A percentile compares a stretch with the other conserved stretches of the same genome.
phyloP scores from a whole-genome alignment of 2,113 vertebrate genomes.

The Merops nubicus region DNA sequence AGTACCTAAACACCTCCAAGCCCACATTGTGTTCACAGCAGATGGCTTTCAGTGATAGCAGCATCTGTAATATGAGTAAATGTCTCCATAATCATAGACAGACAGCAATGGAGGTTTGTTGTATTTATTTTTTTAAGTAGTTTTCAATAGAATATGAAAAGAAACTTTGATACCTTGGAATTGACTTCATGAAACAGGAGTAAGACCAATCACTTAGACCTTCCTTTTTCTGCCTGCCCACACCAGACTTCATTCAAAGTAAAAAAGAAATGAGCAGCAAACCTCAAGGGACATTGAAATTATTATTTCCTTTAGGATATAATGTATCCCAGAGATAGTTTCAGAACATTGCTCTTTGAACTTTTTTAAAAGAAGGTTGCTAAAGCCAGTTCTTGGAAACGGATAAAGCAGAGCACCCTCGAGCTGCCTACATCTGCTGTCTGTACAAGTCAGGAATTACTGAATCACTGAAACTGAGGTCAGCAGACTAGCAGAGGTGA shows the following conservation, averaged over 20 bases:
- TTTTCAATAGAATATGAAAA: neutral
- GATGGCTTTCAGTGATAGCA: neutral
- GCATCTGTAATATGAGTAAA: neutral
- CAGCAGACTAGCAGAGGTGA: neutral
- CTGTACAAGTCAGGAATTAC: neutral
- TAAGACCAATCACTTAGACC: neutral
- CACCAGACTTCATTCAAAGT: neutral
- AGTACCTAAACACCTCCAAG: rapidly evolving
- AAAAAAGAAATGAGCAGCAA: neutral
- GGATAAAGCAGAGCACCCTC: neutral
- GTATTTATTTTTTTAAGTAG: neutral
- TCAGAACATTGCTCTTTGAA: neutral
- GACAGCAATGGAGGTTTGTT: neutral
- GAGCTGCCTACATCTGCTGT: neutral
- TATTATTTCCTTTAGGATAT: neutral
- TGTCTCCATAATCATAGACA: neutral
- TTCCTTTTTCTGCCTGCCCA: neutral
- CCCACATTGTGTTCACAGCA: neutral
- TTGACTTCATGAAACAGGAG: neutral
- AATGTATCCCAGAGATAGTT: neutral
- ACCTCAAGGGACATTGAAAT: neutral
- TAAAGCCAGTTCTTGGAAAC: conserved; percentile 22
- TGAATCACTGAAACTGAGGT: neutral
- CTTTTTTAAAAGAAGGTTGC: neutral
- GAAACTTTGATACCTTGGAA: neutral